Evolutionary conservation across 2,888 invertebrate species (phyloP).

Genomic region (Drosophila robusta): DNA sequence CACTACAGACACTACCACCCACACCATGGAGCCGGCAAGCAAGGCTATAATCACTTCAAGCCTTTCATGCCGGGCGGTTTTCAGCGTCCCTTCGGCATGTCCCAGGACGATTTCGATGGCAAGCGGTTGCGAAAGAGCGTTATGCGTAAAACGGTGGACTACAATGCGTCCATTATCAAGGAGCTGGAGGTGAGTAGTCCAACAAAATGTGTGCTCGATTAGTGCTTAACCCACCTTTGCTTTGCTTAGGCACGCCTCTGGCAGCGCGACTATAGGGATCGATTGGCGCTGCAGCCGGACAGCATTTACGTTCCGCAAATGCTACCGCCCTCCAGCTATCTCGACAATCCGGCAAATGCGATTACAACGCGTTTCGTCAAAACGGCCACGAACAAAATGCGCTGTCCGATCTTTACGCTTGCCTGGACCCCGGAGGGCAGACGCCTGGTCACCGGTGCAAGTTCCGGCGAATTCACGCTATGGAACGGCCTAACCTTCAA

Average conservation of each 20-base stretch:
- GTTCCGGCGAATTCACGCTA: slow-evolving; percentile 99
- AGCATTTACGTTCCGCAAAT: slow-evolving; percentile 97
- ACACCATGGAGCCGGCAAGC: slow-evolving; percentile 82
- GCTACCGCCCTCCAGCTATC: slow-evolving; percentile 96
- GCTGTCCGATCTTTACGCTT: slow-evolving; percentile 99
- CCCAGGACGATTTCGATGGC: slow-evolving; percentile 96
- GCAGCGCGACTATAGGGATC: slow-evolving; percentile 96
- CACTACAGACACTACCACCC: slow-evolving; percentile 78
- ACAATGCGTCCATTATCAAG: slow-evolving; percentile 97
- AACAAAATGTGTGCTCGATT: background rate
- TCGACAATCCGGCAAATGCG: slow-evolving; percentile 98
- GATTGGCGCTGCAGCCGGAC: slow-evolving; percentile 96
- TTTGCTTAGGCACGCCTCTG: slow-evolving; percentile 92
- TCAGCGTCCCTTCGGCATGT: slow-evolving; percentile 87
- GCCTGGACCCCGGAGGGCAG: slow-evolving; percentile 99
- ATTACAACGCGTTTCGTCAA: slow-evolving; percentile 98
- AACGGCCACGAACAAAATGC: slow-evolving; percentile 99
- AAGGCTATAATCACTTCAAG: slow-evolving; percentile 84
- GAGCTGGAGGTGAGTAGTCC: slow-evolving; percentile 91
- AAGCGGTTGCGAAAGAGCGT: slow-evolving; percentile 97
- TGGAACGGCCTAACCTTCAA: slow-evolving; percentile 99
- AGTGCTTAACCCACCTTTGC: background rate
- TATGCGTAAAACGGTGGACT: slow-evolving; percentile 99
- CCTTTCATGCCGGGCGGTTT: slow-evolving; percentile 83
- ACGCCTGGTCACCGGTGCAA: slow-evolving; percentile 98